phyloP scores from a whole-genome alignment of 2,888 invertebrate genomes.

The Hydrotaea diabolus region DNA sequence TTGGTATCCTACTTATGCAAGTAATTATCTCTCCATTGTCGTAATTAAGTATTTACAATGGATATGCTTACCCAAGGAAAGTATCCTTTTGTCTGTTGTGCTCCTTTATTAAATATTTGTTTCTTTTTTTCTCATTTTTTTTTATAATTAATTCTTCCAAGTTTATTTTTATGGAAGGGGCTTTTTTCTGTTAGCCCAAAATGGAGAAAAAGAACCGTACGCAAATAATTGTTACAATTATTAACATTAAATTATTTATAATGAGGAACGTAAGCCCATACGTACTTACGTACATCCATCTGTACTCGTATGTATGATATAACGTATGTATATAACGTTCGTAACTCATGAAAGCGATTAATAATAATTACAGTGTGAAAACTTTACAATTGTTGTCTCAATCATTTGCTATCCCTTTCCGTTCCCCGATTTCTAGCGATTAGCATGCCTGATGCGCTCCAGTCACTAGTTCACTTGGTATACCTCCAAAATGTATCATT shows the following conservation, averaged over 20 bases:
- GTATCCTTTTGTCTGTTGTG: background rate
- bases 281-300: too few relatives aligned
- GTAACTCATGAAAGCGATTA: background rate
- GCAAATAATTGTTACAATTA: background rate
- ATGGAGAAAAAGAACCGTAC: background rate
- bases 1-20: constrained; percentile 20
- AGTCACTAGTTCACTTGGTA: background rate
- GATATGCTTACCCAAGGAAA: background rate
- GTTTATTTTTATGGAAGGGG: background rate
- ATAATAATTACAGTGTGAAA: background rate
- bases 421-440: too few relatives aligned
- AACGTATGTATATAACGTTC: too few relatives aligned
- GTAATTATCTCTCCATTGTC: background rate
- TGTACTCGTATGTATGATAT: too few relatives aligned
- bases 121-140: background rate
- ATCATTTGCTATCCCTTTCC: too few relatives aligned
- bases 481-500: background rate
- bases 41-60: background rate
- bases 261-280: too few relatives aligned
- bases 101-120: background rate
- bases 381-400: background rate
- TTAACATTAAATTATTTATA: constrained; percentile 16
- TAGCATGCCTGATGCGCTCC: background rate
- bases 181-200: background rate
- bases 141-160: background rate